A percentile compares a stretch with the other conserved stretches of the same genome.
Evolutionary conservation across 1,140 invertebrate species (phyloP).

Genomic region (Drosophila sturtevanti): DNA sequence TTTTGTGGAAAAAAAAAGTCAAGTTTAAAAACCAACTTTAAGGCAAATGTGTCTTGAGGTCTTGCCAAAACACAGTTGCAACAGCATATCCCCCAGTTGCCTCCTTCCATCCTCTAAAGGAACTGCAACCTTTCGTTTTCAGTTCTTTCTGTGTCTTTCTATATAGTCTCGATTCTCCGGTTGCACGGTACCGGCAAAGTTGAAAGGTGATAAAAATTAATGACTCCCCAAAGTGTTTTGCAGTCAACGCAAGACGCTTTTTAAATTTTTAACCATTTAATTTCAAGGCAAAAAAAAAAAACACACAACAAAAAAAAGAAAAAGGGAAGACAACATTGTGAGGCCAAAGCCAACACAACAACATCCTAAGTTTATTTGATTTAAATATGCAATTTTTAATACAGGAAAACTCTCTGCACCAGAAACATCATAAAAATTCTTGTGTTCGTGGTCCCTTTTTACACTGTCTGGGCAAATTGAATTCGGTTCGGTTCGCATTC

Average conservation of each 20-base stretch:
- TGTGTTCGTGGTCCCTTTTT: not conserved
- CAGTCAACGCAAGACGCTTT: slow-evolving; percentile 56
- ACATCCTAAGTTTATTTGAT: slow-evolving; percentile 55
- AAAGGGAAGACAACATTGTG: no score
- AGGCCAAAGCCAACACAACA: not conserved
- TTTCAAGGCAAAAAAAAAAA: slow-evolving; percentile 34
- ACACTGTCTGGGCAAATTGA: slow-evolving; percentile 45
- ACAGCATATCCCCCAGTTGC: not conserved
- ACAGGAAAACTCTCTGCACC: not conserved
- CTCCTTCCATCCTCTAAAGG: slow-evolving; percentile 9
- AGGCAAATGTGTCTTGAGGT: not conserved
- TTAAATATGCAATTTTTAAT: slow-evolving; percentile 70
- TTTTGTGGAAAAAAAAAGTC: not conserved
- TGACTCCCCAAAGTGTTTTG: slow-evolving; percentile 54
- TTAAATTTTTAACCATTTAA: slow-evolving; percentile 77
- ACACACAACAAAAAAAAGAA: no score
- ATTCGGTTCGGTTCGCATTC: slow-evolving; percentile 36
- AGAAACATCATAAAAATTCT: slow-evolving; percentile 33
- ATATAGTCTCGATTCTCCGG: slow-evolving; percentile 11
- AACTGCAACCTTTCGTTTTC: slow-evolving; percentile 14
- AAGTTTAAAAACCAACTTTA: not conserved
- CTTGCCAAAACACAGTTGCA: not conserved
- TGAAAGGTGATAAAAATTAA: slow-evolving; percentile 65
- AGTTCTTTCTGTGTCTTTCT: slow-evolving; percentile 10
- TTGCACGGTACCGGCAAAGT: slow-evolving; percentile 13